These are phyloP conservation scores for Colostygia pectinataria DNA, from an alignment of 2,888 invertebrate genomes.

Conservation along the genomic window DNA sequence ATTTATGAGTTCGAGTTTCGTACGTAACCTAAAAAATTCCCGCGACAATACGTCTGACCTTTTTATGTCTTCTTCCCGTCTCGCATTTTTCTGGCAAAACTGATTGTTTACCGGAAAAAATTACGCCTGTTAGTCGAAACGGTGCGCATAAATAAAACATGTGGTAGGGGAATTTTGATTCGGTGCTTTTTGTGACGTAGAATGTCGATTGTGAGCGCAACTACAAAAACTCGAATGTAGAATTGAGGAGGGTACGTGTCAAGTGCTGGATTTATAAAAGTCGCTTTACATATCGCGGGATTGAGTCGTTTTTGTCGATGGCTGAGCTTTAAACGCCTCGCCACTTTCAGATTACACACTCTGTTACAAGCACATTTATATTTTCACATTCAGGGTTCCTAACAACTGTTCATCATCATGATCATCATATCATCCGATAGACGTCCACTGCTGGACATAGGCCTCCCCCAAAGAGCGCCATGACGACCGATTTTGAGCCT, in stretches of 20 bases:
- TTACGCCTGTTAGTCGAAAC: constrained; percentile 80
- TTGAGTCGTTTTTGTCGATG: constrained; percentile 28
- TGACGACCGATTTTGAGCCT: too few species aligned
- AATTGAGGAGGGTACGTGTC: constrained; percentile 71
- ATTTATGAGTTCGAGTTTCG: constrained; percentile 58
- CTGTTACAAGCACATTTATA: too few species aligned
- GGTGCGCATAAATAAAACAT: constrained; percentile 79
- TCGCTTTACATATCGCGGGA: constrained; percentile 45
- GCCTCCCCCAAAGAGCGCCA: too few species aligned
- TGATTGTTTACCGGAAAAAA: constrained; percentile 83
- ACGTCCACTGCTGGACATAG: too few species aligned
- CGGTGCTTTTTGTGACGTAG: constrained; percentile 64
- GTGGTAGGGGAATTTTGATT: constrained; percentile 78
- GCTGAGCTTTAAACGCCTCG: constrained; percentile 8
- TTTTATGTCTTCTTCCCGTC: constrained; percentile 77
- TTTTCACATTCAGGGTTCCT: too few species aligned
- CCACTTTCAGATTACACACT: too few species aligned
- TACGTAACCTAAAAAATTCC: constrained; percentile 56
- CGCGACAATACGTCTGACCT: constrained; percentile 59
- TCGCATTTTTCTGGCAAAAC: constrained; percentile 81
- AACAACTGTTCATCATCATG: too few species aligned
- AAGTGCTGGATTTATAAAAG: constrained; percentile 60
- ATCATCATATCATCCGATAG: too few species aligned
- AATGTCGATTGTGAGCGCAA: constrained; percentile 63
- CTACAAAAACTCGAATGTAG: constrained; percentile 61